Evolutionary conservation across 2,113 vertebrate species (phyloP).

Genomic region (Bos indicus): DNA sequence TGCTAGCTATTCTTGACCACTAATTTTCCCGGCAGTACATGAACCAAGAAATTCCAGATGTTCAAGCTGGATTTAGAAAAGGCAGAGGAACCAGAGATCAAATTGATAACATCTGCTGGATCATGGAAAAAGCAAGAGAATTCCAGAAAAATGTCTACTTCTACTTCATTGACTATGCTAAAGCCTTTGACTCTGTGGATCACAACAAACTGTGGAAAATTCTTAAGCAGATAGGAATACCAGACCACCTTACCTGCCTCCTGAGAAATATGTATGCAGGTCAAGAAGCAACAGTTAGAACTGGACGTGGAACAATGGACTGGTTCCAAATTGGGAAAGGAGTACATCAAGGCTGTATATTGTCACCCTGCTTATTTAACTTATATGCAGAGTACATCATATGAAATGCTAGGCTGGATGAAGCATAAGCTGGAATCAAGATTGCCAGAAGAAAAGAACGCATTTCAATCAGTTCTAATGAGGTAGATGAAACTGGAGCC

Average conservation of each 20-base stretch:
- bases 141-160: not conserved
- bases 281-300: not conserved
- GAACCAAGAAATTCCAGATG: not conserved
- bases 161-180: not conserved
- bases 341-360: not conserved
- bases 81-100: not conserved
- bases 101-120: not conserved
- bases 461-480: not conserved
- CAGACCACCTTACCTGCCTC: not conserved
- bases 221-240: not conserved
- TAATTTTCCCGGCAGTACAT: not conserved
- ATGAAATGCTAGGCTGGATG: fast-evolving
- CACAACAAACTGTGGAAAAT: not conserved
- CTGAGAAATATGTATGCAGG: not conserved
- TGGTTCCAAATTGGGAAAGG: not conserved
- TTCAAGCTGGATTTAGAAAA: not conserved
- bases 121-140: not conserved
- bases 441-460: not conserved
- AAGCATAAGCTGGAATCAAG: not conserved
- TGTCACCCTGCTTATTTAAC: not conserved
- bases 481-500: not conserved
- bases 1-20: not conserved
- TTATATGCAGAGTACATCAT: not conserved
- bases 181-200: not conserved
- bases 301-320: not conserved